Evolutionary conservation across 2,113 vertebrate genomes (phyloP).

Genomic region (Dasyornis broadbenti): DNA sequence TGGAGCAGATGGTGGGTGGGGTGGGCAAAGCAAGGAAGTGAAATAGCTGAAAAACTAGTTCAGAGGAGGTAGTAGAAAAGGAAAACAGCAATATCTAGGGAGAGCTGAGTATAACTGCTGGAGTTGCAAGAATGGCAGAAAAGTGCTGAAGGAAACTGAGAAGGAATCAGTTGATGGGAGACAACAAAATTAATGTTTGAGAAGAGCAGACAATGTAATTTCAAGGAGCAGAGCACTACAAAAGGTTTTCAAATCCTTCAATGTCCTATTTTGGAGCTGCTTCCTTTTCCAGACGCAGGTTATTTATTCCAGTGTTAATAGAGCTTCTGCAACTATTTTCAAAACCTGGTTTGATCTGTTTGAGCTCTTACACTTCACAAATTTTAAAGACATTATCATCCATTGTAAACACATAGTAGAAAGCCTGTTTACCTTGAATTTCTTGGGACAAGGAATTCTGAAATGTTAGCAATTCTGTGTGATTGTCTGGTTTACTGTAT

Average conservation of each 20-base stretch:
- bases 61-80: neutral
- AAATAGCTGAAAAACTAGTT: neutral
- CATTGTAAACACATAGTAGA: neutral
- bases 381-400: neutral
- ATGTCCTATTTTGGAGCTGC: neutral
- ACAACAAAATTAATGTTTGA: neutral
- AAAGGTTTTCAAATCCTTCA: neutral
- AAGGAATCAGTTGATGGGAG: neutral
- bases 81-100: neutral
- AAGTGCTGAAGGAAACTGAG: neutral
- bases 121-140: neutral
- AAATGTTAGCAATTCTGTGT: neutral
- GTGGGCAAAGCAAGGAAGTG: neutral
- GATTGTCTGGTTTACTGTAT: neutral
- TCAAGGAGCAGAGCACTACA: neutral
- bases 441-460: neutral
- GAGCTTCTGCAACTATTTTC: neutral
- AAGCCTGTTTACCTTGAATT: neutral
- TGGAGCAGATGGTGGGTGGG: constrained; percentile 6
- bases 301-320: neutral
- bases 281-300: neutral
- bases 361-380: neutral
- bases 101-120: neutral
- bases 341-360: neutral
- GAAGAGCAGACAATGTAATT: neutral